Base-by-base conservation (phyloP, 2,113 vertebrate genomes). In the Labeo rohita region DNA sequence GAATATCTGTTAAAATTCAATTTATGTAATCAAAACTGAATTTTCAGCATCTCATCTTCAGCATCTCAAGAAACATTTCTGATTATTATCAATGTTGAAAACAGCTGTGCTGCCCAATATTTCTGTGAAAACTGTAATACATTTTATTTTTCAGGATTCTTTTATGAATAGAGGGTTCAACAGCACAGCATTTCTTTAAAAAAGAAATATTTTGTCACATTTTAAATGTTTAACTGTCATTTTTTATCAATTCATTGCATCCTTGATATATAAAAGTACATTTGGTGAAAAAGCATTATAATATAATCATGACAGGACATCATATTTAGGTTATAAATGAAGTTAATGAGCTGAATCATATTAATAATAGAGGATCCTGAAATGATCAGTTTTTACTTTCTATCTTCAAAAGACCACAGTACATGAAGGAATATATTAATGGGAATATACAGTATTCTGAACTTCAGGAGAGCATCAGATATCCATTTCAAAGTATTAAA, bases 391-490 rank as follows among this genome's bases (percentile, higher is more conserved):
- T 28, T 28, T 28, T 28, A 1, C 28, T 28, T 28, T 28, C 28
- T 28, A 28, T 28, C 28, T 28, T 28, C 28, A 28, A 28, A 28
- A 28, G 28, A 28, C 28, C 28, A 28, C 28, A 28, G 13, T 18
- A 18, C 11, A 39, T 21, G 28, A 78, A 18, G 2, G 76, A 79
- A 43, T n/a, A n/a, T 79, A 61, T 79, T 56, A 43, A 43, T 3
- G 50, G 10, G 16, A 79, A 79, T n/a, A 13, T 43, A 56, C 1
- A 12, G 18, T 12, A 7, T 59, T 12, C 6, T 21, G 3, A 79
- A 79, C 39, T 78, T 59, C 10, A 50, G 50, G 8, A 80, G 56
- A 47, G 59, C 78, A 47, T 16, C 56, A 47, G 43, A 80, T 65
- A 47, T 9, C 7, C 39, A 10, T 65, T 45, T 63, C 12, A n/a